phyloP scores from a whole-genome alignment of 2,888 invertebrate species.

The Deilephila elpenor region DNA sequence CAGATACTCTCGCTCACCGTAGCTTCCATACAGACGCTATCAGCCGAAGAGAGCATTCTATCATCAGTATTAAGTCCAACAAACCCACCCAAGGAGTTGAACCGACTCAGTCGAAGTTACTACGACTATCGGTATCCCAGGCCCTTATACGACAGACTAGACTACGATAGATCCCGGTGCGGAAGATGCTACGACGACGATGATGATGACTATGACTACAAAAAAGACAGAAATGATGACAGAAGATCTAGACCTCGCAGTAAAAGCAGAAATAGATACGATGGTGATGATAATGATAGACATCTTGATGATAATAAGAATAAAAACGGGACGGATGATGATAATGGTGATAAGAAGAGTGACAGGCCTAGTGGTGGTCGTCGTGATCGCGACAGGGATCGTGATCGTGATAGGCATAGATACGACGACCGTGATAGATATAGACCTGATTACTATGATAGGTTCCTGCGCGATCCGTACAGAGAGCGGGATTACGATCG shows the following conservation, averaged over 20 bases:
- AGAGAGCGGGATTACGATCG: conserved; percentile 66
- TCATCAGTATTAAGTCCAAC: conserved; percentile 60
- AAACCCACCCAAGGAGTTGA: conserved; percentile 50
- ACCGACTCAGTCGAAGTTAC: conserved; percentile 70
- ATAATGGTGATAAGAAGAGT: conserved; percentile 64
- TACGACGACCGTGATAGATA: conserved; percentile 74
- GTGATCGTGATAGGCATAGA: conserved; percentile 64
- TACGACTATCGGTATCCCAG: conserved; percentile 70
- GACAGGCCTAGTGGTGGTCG: conserved; percentile 55
- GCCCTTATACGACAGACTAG: conserved; percentile 62
- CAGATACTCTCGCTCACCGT: conserved; percentile 57
- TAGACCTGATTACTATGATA: conserved; percentile 75
- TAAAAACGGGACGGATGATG: conserved; percentile 69
- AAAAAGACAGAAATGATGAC: conserved; percentile 58
- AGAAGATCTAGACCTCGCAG: conserved; percentile 44
- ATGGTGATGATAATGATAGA: conserved; percentile 55
- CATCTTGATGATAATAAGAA: conserved; percentile 43
- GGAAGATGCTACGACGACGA: conserved; percentile 65
- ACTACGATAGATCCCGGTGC: conserved; percentile 64
- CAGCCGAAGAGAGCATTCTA: conserved; percentile 63
- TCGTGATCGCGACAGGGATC: conserved; percentile 62
- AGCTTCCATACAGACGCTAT: conserved; percentile 44
- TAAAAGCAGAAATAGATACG: conserved; percentile 46
- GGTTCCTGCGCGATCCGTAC: conserved; percentile 72
- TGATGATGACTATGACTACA: conserved; percentile 61